Evolutionary conservation across 2,888 invertebrate species (phyloP).

Genomic region (Erpobdella octoculata): DNA sequence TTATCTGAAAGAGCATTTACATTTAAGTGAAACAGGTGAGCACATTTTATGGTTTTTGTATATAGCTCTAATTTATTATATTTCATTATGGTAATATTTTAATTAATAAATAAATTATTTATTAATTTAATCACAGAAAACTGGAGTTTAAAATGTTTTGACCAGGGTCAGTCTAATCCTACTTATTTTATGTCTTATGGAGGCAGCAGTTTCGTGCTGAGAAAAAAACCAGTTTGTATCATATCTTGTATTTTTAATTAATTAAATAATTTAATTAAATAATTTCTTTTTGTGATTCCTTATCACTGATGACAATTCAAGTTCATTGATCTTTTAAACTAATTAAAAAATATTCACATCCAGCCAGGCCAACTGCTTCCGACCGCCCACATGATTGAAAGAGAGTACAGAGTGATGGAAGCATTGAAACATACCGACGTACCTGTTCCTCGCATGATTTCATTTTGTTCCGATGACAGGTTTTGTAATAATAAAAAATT

Average conservation of each 20-base stretch:
- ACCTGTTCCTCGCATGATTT: constrained; percentile 51
- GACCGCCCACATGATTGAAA: constrained; percentile 53
- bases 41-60: neutral
- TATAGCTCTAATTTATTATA: neutral
- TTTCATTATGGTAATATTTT: too few species aligned
- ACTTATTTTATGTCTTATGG: constrained; percentile 52
- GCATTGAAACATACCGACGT: constrained; percentile 48
- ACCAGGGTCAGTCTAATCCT: constrained; percentile 54
- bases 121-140: constrained; percentile 35
- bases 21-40: constrained; percentile 42
- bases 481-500: constrained; percentile 33
- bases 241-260: too few species aligned
- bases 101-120: too few species aligned
- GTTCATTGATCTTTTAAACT: too few species aligned
- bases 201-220: constrained; percentile 49
- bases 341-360: too few species aligned
- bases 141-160: constrained; percentile 44
- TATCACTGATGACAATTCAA: too few species aligned
- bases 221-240: constrained; percentile 55
- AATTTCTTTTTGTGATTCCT: neutral
- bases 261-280: constrained; percentile 34
- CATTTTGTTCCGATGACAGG: constrained; percentile 46
- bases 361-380: constrained; percentile 53
- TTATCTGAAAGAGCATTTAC: constrained; percentile 43
- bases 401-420: constrained; percentile 52